Percentiles rank a stretch among this genome's conserved stretches.
Evolutionary conservation across 2,113 vertebrate genomes (phyloP).

Genomic region (Scomber scombrus): DNA sequence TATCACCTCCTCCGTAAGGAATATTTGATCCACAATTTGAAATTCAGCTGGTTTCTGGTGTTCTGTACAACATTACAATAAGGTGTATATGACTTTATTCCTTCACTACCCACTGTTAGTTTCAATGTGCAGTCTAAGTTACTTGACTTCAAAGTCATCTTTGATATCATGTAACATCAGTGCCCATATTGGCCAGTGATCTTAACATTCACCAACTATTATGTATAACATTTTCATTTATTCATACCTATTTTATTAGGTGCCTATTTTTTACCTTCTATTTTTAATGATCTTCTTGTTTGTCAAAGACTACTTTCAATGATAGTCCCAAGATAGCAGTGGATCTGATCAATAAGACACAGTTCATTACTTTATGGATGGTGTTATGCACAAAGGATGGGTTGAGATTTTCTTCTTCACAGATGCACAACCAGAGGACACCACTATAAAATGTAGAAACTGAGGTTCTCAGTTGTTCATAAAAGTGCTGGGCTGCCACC

Average conservation of each 20-base stretch:
- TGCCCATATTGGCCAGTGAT: constrained; percentile 1
- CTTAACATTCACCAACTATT: no score
- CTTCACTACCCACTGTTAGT: constrained; percentile 33
- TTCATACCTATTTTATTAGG: no score
- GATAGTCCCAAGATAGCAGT: constrained; percentile 43
- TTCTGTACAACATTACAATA: constrained; percentile 45
- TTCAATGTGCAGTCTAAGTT: constrained; percentile 21
- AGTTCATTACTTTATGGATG: constrained; percentile 67
- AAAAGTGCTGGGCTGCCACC: constrained; percentile 75
- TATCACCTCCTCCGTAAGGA: constrained; percentile 41
- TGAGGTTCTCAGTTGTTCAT: constrained; percentile 5
- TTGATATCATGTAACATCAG: constrained; percentile 73
- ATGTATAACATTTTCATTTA: no score
- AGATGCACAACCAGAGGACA: constrained; percentile 40
- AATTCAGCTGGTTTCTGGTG: constrained; percentile 55
- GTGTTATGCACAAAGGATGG: constrained; percentile 45
- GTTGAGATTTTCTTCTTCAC: constrained; percentile 23
- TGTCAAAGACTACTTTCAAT: constrained; percentile 48
- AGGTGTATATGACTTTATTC: constrained; percentile 35
- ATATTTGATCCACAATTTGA: constrained; percentile 49
- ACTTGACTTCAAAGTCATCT: constrained; percentile 73
- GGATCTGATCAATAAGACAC: constrained; percentile 57
- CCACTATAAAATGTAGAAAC: constrained; percentile 17
- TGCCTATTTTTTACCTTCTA: no score
- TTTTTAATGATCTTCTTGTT: no score